Evolutionary conservation across 35 echinoderm and acorn worm genomes (phyloP).

Genomic region (Antedon bifida): DNA sequence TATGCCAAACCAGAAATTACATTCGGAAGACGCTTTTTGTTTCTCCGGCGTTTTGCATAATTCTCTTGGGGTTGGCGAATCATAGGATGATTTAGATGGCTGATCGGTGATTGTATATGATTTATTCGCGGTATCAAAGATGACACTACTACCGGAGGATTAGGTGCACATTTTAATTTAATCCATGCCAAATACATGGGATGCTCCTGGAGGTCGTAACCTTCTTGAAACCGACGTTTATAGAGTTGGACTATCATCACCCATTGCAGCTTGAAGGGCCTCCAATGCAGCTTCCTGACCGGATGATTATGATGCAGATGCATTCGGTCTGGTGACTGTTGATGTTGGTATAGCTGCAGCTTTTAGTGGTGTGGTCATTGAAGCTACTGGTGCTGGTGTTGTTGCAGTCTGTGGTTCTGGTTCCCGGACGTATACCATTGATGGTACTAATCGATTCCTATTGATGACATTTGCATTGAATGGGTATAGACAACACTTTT

Average conservation of each 20-base stretch:
- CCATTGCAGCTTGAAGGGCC: not conserved
- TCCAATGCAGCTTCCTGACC: not conserved
- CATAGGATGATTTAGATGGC: not conserved
- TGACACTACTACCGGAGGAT: not conserved
- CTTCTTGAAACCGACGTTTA: not conserved
- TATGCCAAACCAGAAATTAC: too few relatives aligned
- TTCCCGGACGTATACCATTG: not conserved
- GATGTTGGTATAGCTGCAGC: too few relatives aligned
- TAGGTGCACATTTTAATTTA: too few relatives aligned
- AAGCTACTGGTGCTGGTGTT: too few relatives aligned
- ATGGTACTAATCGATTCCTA: constrained; percentile 5
- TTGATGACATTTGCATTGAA: constrained; percentile 3
- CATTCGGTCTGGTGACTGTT: too few relatives aligned
- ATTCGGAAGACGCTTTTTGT: too few relatives aligned
- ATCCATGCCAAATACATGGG: not conserved
- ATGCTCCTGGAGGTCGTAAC: constrained; percentile 4
- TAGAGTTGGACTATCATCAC: not conserved
- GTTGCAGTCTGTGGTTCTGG: too few relatives aligned
- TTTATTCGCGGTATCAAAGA: not conserved
- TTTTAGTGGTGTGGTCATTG: too few relatives aligned
- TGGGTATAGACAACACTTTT: too few relatives aligned
- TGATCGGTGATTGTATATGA: not conserved
- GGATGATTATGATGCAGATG: too few relatives aligned
- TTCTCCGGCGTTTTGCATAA: too few relatives aligned
- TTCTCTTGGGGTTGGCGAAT: not conserved